Evolutionary conservation across 2,113 vertebrate species (phyloP).

Genomic region (Pao palembangensis): DNA sequence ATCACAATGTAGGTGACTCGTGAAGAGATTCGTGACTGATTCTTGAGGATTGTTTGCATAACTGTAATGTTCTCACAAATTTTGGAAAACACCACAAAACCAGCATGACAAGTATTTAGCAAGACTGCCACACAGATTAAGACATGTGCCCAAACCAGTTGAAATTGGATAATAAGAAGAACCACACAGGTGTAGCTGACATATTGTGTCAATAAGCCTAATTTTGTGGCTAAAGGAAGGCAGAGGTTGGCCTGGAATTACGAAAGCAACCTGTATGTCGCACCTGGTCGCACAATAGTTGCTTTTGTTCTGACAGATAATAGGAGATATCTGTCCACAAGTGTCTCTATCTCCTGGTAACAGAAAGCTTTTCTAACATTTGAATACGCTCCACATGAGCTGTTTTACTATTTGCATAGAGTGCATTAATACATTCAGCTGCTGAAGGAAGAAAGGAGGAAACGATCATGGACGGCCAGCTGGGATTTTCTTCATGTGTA

Average conservation of each 20-base stretch:
- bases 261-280: neutral
- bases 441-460: conserved; percentile 51
- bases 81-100: conserved; percentile 38
- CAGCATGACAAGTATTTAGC: conserved; percentile 34
- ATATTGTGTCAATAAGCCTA: conserved; percentile 23
- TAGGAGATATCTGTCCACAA: conserved; percentile 11
- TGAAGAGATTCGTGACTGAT: neutral
- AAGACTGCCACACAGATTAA: neutral
- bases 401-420: conserved; percentile 53
- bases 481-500: conserved; percentile 44
- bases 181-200: neutral
- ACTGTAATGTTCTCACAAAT: neutral
- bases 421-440: conserved; percentile 61
- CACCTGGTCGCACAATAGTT: neutral
- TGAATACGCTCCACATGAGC: conserved; percentile 43
- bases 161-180: conserved; percentile 30
- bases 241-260: conserved; percentile 6
- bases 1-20: neutral
- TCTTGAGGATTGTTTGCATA: neutral
- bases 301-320: conserved; percentile 23
- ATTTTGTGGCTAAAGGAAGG: neutral
- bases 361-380: conserved; percentile 45
- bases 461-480: conserved; percentile 56
- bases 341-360: conserved; percentile 34
- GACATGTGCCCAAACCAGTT: conserved; percentile 60